phyloP scores from a whole-genome alignment of 1,140 invertebrate species.

The Leptopilina boulardi region DNA sequence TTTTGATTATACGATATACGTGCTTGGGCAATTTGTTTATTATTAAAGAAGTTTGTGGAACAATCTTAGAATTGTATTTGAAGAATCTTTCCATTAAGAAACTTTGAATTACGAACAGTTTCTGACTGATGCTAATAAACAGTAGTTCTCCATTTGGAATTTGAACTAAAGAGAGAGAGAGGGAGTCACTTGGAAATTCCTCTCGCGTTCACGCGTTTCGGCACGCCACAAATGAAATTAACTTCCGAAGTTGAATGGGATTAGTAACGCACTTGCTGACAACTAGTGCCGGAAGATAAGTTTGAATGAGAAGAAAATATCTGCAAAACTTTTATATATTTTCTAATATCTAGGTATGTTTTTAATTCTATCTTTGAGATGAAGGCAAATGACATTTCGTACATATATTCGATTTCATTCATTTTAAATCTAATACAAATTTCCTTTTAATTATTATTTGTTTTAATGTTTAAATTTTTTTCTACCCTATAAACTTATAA shows the following conservation, averaged over 20 bases:
- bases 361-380: too few species aligned
- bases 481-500: too few species aligned
- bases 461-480: too few species aligned
- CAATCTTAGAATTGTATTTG: neutral
- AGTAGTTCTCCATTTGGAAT: conserved; percentile 19
- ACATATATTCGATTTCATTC: too few species aligned
- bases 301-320: neutral
- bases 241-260: conserved; percentile 20
- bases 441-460: too few species aligned
- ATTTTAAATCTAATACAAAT: too few species aligned
- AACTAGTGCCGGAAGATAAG: neutral
- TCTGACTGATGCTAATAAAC: conserved; percentile 29
- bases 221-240: conserved; percentile 30
- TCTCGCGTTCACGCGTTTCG: conserved; percentile 29
- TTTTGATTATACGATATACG: too few species aligned
- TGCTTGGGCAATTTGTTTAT: neutral
- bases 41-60: neutral
- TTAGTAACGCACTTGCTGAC: conserved; percentile 6
- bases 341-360: too few species aligned
- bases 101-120: conserved; percentile 15
- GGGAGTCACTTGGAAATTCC: conserved; percentile 25
- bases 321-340: neutral
- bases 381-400: too few species aligned
- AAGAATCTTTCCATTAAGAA: conserved; percentile 26
- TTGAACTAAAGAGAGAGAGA: conserved; percentile 21